Conservation (phyloP, 2,113 vertebrate species). For the Fulmarus glacialis region DNA sequence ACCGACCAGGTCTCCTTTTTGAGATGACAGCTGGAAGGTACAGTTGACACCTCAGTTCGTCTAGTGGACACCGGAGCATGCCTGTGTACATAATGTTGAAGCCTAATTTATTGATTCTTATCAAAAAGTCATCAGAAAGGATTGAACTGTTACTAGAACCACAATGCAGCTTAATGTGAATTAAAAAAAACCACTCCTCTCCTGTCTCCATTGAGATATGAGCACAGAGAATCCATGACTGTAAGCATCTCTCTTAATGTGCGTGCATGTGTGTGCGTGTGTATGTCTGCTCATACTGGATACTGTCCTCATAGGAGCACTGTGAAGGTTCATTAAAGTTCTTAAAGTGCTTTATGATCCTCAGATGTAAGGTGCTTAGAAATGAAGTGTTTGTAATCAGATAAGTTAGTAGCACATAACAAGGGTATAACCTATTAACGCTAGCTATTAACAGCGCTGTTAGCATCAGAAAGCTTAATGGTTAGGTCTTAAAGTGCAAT, state of each 20-base stretch:
- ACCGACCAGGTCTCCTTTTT: background rate
- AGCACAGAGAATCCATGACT: background rate
- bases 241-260: background rate
- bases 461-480: background rate
- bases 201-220: background rate
- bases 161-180: background rate
- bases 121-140: background rate
- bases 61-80: background rate
- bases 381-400: conserved; percentile 34
- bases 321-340: conserved; percentile 26
- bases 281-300: background rate
- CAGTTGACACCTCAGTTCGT: background rate
- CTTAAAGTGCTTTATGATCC: conserved; percentile 17
- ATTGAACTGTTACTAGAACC: background rate
- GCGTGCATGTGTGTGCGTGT: fast-evolving
- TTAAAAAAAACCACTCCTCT: background rate
- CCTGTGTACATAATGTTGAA: background rate
- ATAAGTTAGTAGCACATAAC: background rate
- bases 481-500: background rate
- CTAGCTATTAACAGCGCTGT: background rate
- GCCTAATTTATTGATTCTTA: background rate
- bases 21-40: background rate
- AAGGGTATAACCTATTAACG: conserved; percentile 18
- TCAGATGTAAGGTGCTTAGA: background rate
- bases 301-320: conserved; percentile 34